Percentiles rank a stretch among this genome's conserved stretches.
These are phyloP conservation scores for Trimorus sp. DNA, from an alignment of 2,888 invertebrate genomes.

Conservation along the genomic window DNA sequence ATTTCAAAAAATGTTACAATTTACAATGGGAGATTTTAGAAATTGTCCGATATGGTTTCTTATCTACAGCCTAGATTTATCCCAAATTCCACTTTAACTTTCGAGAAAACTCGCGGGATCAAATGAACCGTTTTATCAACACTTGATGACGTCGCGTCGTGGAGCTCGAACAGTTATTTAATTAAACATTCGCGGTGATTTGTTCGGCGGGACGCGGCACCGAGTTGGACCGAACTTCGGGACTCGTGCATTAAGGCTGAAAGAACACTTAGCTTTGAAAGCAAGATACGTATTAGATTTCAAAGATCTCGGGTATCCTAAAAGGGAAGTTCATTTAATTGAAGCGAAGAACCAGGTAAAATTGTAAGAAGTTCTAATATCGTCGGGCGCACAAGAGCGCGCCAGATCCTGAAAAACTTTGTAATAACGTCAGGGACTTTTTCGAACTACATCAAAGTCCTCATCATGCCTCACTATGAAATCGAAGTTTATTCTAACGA, in stretches of 20 bases:
- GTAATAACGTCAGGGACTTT: slow-evolving; percentile 53
- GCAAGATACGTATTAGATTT: slow-evolving; percentile 53
- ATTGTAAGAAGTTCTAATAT: slow-evolving; percentile 58
- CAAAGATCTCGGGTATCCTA: slow-evolving; percentile 39
- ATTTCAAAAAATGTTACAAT: too few relatives aligned
- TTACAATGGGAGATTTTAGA: too few relatives aligned
- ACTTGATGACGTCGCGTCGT: too few relatives aligned
- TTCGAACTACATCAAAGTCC: slow-evolving; percentile 55
- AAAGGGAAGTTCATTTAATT: slow-evolving; percentile 59
- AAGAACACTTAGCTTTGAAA: slow-evolving; percentile 48
- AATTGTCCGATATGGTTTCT: too few relatives aligned
- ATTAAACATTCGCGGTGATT: not conserved
- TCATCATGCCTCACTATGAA: slow-evolving; percentile 39
- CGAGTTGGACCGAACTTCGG: not conserved
- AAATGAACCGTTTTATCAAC: too few relatives aligned
- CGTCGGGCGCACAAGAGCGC: slow-evolving; percentile 25
- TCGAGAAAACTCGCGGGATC: too few relatives aligned
- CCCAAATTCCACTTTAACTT: too few relatives aligned
- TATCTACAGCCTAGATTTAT: too few relatives aligned
- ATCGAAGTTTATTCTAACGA: slow-evolving; percentile 64
- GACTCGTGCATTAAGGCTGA: slow-evolving; percentile 3
- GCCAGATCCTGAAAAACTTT: slow-evolving; percentile 46
- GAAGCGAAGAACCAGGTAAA: slow-evolving; percentile 55
- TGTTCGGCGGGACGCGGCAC: not conserved
- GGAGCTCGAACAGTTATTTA: not conserved